Base-by-base conservation (phyloP, 1,140 invertebrate species). In the Lordiphosa clarofinis region DNA sequence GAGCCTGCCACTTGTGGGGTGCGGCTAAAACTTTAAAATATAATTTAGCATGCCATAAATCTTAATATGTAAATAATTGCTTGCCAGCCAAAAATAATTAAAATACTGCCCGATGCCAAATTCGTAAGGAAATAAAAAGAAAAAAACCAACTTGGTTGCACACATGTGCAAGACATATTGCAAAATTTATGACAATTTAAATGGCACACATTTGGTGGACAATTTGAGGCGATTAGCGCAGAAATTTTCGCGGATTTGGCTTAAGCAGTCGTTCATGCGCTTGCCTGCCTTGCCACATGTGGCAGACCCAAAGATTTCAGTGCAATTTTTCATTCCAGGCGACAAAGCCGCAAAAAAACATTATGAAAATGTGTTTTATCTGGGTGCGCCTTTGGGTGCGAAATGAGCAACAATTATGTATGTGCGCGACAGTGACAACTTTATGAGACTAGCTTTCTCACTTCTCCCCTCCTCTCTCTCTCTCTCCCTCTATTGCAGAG, bases 161-260 rank as follows among this genome's bases (percentile, higher is more conserved):
- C 42, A 70, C 70, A 71, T 53, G 58, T 54, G 39, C 36, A 35
- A 28, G 42, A 48, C 52, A 72, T 61, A 53, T 81, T 75, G 58
- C 75, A 72, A 81, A 82, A 84, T 84, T 84, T 84, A 84, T 84
- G 78, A 84, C 78, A 82, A 84, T 82, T 82, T 82, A 82, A 82
- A 84, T 82, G 78, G 73, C 69, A 64, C 73, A 84, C 78, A 84
- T 84, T 84, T 72, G 78, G 65, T 39, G 65, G 62, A 81, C 76
- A 81, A 81, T 81, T 82, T 82, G 73, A 49, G 64, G 67, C 78
- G 79, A 84, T 84, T 84, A 84, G 64, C 78, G 67, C 76, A 61
- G 50, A 84, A 84, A 78, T 84, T 65, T 78, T 78, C 78, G 62
- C 78, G 58, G 44, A 84, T 63, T 73, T 71, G 67, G 75, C 72